These are phyloP conservation scores for Lysandra coridon DNA, from an alignment of 2,888 invertebrate species.

Conservation along the genomic window DNA sequence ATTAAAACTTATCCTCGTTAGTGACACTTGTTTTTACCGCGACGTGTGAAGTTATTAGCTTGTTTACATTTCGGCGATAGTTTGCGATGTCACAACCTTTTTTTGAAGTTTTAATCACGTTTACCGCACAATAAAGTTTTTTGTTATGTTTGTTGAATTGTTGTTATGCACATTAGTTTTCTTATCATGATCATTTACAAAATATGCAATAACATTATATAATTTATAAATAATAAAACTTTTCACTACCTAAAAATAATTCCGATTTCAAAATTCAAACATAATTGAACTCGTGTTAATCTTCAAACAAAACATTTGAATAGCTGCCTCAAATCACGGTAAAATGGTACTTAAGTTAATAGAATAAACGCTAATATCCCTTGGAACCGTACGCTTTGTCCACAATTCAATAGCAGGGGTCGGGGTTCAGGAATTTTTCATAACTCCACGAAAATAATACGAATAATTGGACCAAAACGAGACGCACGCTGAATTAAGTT, in stretches of 20 bases:
- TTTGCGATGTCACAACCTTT: not conserved
- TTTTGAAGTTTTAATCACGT: not conserved
- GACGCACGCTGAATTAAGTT: constrained; percentile 26
- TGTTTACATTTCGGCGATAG: not conserved
- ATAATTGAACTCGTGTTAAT: constrained; percentile 19
- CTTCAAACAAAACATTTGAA: constrained; percentile 29
- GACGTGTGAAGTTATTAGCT: constrained; percentile 39
- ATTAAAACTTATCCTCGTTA: constrained; percentile 62
- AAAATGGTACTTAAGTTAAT: constrained; percentile 73
- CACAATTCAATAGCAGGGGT: constrained; percentile 46
- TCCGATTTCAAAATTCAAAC: constrained; percentile 22
- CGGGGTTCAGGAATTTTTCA: constrained; percentile 32
- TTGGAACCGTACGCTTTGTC: constrained; percentile 61
- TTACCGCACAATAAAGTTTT: not conserved
- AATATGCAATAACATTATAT: no score
- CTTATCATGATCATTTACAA: not conserved
- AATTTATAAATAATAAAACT: no score
- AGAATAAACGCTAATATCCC: constrained; percentile 65
- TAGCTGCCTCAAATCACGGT: constrained; percentile 65
- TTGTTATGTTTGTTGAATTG: not conserved
- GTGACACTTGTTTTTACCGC: constrained; percentile 48
- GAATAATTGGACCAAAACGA: constrained; percentile 29
- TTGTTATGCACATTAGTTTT: not conserved
- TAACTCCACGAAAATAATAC: constrained; percentile 31
- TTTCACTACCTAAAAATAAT: not conserved